These are phyloP conservation scores for Prionace glauca DNA, from an alignment of 2,797 vertebrate genomes.

Conservation along the genomic window DNA sequence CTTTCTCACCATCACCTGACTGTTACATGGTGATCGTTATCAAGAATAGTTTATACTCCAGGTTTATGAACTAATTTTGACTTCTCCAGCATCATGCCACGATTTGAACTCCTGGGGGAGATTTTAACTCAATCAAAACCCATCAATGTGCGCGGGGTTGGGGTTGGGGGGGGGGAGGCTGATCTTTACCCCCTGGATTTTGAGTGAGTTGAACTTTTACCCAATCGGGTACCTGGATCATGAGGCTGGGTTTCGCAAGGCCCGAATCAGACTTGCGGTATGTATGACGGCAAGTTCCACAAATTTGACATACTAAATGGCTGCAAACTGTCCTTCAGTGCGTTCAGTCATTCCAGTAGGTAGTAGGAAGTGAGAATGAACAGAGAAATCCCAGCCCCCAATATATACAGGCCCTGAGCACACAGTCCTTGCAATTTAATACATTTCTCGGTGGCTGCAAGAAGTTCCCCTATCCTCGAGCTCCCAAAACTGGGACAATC, in stretches of 20 bases:
- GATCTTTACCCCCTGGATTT: background rate
- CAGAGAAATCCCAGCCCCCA: background rate
- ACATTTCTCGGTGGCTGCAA: background rate
- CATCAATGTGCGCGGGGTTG: too few relatives aligned
- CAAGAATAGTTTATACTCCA: background rate
- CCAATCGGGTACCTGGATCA: too few relatives aligned
- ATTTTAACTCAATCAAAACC: background rate
- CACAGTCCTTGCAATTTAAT: background rate
- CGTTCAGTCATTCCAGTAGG: background rate
- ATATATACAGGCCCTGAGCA: background rate
- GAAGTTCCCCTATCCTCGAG: background rate
- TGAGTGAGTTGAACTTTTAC: background rate
- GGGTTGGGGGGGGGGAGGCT: too few relatives aligned
- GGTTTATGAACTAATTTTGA: background rate
- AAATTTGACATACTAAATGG: background rate
- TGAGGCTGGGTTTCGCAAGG: background rate
- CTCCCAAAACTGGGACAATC: background rate
- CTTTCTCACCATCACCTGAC: background rate
- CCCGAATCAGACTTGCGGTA: background rate
- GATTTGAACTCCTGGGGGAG: background rate
- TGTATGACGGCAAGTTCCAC: background rate
- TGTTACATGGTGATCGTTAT: background rate
- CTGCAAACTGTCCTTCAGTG: background rate
- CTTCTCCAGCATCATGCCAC: background rate
- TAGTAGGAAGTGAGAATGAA: background rate